Evolutionary conservation across 2,113 vertebrate species (phyloP).

Genomic region (Gasterosteus aculeatus): DNA sequence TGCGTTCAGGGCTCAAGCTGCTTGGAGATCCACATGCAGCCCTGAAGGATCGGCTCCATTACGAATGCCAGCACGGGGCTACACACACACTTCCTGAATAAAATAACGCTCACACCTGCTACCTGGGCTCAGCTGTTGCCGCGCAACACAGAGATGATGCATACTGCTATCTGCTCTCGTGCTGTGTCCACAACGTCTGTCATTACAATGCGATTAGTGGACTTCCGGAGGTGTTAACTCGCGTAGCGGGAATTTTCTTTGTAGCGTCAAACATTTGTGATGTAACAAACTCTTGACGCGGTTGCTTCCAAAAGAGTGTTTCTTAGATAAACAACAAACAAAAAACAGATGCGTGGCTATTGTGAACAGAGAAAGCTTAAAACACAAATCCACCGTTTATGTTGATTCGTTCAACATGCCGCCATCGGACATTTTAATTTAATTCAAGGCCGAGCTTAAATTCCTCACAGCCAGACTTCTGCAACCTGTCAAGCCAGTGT

Average conservation of each 20-base stretch:
- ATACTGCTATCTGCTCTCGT: constrained; percentile 51
- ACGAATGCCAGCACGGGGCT: constrained; percentile 69
- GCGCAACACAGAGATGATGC: constrained; percentile 64
- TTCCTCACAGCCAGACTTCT: constrained; percentile 1
- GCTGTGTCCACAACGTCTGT: constrained; percentile 64
- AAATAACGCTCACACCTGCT: constrained; percentile 76
- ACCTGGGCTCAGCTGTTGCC: constrained; percentile 75
- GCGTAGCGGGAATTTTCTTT: constrained; percentile 26
- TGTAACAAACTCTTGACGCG: constrained; percentile 15
- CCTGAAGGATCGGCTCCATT: constrained; percentile 78
- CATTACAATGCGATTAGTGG: constrained; percentile 69
- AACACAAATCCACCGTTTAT: background rate
- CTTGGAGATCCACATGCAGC: constrained; percentile 66
- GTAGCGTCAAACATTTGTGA: constrained; percentile 4
- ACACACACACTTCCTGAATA: constrained; percentile 68
- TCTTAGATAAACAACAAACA: background rate
- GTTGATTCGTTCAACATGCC: background rate
- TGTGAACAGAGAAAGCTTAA: background rate
- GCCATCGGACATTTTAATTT: background rate
- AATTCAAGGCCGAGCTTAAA: background rate
- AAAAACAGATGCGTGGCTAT: background rate
- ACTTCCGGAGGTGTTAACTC: constrained; percentile 53
- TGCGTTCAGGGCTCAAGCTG: constrained; percentile 71
- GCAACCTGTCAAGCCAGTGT: constrained; percentile 7
- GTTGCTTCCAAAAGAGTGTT: background rate